Evolutionary conservation across 2,888 invertebrate species (phyloP), one percentile per base, ranked within the genome.

Genomic region (Dione vanillae): DNA sequence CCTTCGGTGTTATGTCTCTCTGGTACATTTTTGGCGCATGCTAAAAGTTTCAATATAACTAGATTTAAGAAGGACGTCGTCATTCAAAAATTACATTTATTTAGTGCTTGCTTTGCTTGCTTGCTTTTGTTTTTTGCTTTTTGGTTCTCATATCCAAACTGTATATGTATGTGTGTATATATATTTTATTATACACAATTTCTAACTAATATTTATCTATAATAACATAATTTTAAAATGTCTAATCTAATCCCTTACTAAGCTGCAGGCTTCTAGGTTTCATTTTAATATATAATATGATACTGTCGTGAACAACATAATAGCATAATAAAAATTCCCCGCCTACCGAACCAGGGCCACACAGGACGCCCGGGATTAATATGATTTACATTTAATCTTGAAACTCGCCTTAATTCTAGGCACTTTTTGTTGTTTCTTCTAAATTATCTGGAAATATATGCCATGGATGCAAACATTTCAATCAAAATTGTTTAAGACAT

Each of bases 351-450:
- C 45, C n/a, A 56, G 45, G 73, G 66, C 73, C 83, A 79, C 84
- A 82, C 82, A 79, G 69, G 65, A 81, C 72, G 75, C 74, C 40
- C 72, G 81, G 83, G 81, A 87, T 85, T 87, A 61, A 54, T 66
- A 75, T 87, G 86, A 89, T 89, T 88, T 88, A 88, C 83, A 78
- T 74, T 59, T 73, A 80, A 84, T 83, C 84, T 65, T 67, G 69
- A 68, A 76, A 76, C 78, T 37, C 40, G 67, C 41, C 41, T 62
- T 74, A 72, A 65, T 47, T 12, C 49, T 67, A 49, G 40, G 14
- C 27, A 72, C 72, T 35, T 20, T 51, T 37, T 61, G 43, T 37
- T 61, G 43, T 54, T 65, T n/a, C 49, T 56, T 45, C 27, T 43
- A 37, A 47, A 35, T 69, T 78, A 78, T 77, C 76, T 76, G 76